Conservation (phyloP, 2,113 vertebrate genomes). For the Irena cyanogastra region DNA sequence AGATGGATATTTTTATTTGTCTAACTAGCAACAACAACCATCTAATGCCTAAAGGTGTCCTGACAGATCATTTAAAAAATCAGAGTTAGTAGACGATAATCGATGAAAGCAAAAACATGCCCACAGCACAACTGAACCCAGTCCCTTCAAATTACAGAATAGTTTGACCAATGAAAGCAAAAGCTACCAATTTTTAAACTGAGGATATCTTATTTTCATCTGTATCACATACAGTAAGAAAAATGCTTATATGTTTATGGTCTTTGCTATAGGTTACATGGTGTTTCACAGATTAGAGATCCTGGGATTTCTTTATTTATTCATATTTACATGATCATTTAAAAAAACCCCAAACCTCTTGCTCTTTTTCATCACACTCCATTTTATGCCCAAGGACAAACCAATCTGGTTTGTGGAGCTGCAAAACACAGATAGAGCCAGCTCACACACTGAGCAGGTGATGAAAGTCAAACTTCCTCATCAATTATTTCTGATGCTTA, state of each 20-base stretch:
- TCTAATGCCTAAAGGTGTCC: not conserved
- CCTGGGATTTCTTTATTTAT: not conserved
- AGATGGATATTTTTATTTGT: not conserved
- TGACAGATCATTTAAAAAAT: not conserved
- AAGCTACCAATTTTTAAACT: not conserved
- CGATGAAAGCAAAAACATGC: not conserved
- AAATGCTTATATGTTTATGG: not conserved
- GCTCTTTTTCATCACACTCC: not conserved
- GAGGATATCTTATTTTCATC: not conserved
- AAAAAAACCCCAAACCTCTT: accelerated
- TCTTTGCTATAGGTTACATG: not conserved
- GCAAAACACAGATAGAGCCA: not conserved
- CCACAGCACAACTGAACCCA: not conserved
- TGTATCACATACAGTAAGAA: not conserved
- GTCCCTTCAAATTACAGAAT: not conserved
- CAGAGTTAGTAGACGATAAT: not conserved
- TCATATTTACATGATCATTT: not conserved
- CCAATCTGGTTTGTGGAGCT: not conserved
- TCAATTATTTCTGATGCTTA: conserved; percentile 24
- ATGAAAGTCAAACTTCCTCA: conserved; percentile 20
- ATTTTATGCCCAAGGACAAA: not conserved
- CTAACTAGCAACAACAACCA: not conserved
- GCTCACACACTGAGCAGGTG: not conserved
- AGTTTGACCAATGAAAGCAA: not conserved
- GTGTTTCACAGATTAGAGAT: not conserved